These are phyloP conservation scores for Limonius californicus DNA, from an alignment of 1,140 invertebrate genomes.

Conservation along the genomic window DNA sequence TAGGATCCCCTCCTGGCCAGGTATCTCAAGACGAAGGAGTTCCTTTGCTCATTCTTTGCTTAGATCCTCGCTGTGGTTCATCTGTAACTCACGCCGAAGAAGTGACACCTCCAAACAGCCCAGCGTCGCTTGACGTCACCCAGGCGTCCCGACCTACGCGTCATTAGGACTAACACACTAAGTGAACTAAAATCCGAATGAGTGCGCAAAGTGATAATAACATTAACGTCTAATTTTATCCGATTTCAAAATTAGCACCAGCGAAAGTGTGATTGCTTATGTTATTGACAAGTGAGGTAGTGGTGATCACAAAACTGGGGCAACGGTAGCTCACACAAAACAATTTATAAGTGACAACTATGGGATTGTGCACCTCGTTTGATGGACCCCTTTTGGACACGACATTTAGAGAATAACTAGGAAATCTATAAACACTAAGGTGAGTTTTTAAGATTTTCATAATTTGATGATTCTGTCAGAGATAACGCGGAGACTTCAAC, in stretches of 20 bases:
- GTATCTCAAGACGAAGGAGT: slow-evolving; percentile 34
- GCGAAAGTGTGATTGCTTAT: slow-evolving; percentile 36
- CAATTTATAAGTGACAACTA: background rate
- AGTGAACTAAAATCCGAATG: slow-evolving; percentile 10
- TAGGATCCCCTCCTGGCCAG: slow-evolving; percentile 27
- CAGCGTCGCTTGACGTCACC: background rate
- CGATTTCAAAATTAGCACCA: slow-evolving; percentile 39
- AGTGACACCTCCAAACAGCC: background rate
- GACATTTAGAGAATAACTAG: background rate
- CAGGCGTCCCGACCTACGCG: background rate
- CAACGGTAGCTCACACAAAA: background rate
- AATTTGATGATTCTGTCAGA: background rate
- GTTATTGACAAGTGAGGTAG: slow-evolving; percentile 27
- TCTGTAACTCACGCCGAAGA: slow-evolving; percentile 14
- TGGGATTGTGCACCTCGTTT: background rate
- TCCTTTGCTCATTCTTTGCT: slow-evolving; percentile 34
- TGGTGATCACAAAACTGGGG: background rate
- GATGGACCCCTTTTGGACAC: background rate
- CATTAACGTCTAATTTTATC: slow-evolving; percentile 28
- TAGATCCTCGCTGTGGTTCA: slow-evolving; percentile 27
- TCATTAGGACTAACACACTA: slow-evolving; percentile 8
- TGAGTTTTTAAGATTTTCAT: slow-evolving; percentile 1
- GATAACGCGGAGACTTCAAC: slow-evolving; percentile 22
- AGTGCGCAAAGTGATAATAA: slow-evolving; percentile 29
- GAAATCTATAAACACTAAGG: background rate